A percentile compares a stretch with the other conserved stretches of the same genome.
These are phyloP conservation scores for Stichopus chloronotus DNA, from an alignment of 35 echinoderm and acorn worm species.

Conservation along the genomic window DNA sequence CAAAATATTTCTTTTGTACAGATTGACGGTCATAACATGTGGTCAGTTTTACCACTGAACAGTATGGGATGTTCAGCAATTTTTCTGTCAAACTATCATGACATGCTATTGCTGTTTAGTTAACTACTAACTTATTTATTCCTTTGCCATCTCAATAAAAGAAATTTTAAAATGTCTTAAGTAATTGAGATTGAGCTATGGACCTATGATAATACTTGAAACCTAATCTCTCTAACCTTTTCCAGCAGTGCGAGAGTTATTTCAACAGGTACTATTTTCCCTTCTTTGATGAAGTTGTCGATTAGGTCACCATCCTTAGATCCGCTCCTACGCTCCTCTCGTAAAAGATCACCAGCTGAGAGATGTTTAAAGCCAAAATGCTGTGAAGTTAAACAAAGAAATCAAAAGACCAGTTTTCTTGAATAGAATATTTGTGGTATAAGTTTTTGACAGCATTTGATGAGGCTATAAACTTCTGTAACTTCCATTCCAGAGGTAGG, in stretches of 20 bases:
- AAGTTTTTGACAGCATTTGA: not conserved
- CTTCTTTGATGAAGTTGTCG: slow-evolving; percentile 85
- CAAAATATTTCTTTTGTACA: no score
- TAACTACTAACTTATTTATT: no score
- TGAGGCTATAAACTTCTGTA: not conserved
- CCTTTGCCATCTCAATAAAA: no score
- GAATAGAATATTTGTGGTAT: not conserved
- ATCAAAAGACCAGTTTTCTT: not conserved
- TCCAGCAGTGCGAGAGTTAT: slow-evolving; percentile 83
- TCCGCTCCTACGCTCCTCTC: slow-evolving; percentile 80
- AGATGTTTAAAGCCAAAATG: slow-evolving; percentile 93
- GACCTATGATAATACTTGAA: no score
- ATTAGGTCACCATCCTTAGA: slow-evolving; percentile 86
- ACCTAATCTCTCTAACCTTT: slow-evolving; percentile 52
- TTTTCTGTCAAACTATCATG: no score
- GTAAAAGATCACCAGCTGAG: slow-evolving; percentile 90
- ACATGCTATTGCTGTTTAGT: no score
- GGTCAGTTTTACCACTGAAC: no score
- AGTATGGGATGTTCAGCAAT: no score
- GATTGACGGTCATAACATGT: no score
- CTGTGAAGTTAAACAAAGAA: slow-evolving; percentile 47
- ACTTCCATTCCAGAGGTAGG: not conserved
- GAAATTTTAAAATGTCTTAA: no score
- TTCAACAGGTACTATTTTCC: slow-evolving; percentile 92
- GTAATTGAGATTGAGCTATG: no score